Base-by-base conservation (phyloP, 2,113 vertebrate species). In the Ariopsis seemanni region DNA sequence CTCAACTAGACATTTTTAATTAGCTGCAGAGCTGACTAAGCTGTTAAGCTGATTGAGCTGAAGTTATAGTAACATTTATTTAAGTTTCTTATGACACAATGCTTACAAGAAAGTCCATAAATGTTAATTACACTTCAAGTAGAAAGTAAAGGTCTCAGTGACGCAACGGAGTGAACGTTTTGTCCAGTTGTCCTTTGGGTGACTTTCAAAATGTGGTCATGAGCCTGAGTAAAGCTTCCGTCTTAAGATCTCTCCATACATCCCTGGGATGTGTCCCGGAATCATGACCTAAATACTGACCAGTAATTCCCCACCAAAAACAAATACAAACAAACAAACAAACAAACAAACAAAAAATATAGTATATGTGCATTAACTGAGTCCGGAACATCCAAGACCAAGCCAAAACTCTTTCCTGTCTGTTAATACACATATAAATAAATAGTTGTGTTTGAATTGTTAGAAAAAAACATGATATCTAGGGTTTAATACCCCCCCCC, bases 401-500 rank as follows among this genome's bases (percentile, higher is more conserved):
- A 42, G 63, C 9, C 2, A 15, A 65, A 65, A 30, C 11, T 60
- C 8, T 81, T 34, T 9, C 7, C 30, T 15, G 11, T 58, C 17
- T 42, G 7, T 30, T 72, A 53, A 60, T 20, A 42, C 57, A 82
- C 30, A 25, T 60, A 11, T 22, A 81, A 78, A 80, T 80, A 10
- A 80, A 58, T 58, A 58, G 12, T 79, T 30, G 4, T 34, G 25
- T 62, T 15, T 82, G 18, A 12, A 25, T 82, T 90, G 42, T 86
- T 53, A 85, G 62, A 86, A 30, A 58, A 83, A 58, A 52, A 88
- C n/a, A 62, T 20, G n/a, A 55, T 27, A 88, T 62, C 42, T 62
- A 75, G 8, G 48, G 20, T 77, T 53, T 86, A 81, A 83, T 89
- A 89, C 87, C 92, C 65, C 52, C 67, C 18, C 27, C 34, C 7